Conservation (phyloP, 2,888 invertebrate species). For the Pimpla rufipes region DNA sequence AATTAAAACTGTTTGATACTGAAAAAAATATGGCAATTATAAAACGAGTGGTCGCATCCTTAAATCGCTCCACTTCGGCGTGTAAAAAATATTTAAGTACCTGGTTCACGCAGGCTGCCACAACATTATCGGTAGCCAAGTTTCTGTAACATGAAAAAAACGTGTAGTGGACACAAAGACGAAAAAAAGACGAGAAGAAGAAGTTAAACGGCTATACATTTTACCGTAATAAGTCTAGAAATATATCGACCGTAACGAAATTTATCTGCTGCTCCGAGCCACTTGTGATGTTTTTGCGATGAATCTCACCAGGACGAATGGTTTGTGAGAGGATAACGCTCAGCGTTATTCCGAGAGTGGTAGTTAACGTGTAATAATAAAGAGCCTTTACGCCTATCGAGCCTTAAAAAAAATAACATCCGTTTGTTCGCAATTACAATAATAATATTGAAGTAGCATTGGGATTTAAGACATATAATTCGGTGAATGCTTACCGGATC, state of each 20-base stretch:
- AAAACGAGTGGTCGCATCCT: background rate
- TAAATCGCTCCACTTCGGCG: background rate
- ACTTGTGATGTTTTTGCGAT: conserved; percentile 55
- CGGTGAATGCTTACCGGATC: conserved; percentile 76
- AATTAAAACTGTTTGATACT: conserved; percentile 88
- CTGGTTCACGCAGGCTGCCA: conserved; percentile 91
- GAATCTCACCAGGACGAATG: conserved; percentile 92
- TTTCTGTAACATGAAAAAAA: conserved; percentile 85
- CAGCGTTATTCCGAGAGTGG: conserved; percentile 94
- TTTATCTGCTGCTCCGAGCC: conserved; percentile 81
- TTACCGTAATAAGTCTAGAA: conserved; percentile 95
- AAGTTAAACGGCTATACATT: background rate
- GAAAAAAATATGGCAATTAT: conserved; percentile 67
- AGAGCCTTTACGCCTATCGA: conserved; percentile 80
- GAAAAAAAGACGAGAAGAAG: background rate
- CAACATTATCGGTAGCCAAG: conserved; percentile 95
- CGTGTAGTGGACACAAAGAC: background rate
- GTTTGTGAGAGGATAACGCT: conserved; percentile 95
- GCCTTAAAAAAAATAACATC: conserved; percentile 71
- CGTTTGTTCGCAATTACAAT: too few species aligned
- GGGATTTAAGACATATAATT: background rate
- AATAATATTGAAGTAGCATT: too few species aligned
- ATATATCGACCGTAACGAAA: conserved; percentile 94
- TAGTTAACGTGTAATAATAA: conserved; percentile 95
- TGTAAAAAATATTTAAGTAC: conserved; percentile 71